Conservation (phyloP, 2,888 invertebrate species). For the Acanthococcus lagerstroemiae region DNA sequence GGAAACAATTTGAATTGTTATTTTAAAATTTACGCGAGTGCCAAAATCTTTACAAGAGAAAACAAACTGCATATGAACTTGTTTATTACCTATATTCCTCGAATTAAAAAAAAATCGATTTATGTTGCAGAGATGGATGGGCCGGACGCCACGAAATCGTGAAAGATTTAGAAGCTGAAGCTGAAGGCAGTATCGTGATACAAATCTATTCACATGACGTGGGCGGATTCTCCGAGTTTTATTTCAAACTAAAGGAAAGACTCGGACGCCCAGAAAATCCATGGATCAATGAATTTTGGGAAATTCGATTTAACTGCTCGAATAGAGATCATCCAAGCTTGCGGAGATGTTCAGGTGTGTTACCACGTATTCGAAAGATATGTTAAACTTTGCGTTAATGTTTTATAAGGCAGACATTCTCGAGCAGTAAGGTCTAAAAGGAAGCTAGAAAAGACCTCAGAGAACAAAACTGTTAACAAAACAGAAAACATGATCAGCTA, state of each 20-base stretch:
- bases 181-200: conserved; percentile 61
- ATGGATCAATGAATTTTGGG: conserved; percentile 69
- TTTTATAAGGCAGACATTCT: too few relatives aligned
- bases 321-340: conserved; percentile 32
- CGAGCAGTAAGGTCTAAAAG: too few relatives aligned
- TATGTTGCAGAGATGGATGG: conserved; percentile 70
- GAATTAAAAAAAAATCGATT: neutral
- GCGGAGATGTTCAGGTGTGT: conserved; percentile 29
- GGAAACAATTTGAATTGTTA: too few relatives aligned
- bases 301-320: conserved; percentile 56
- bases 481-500: too few relatives aligned
- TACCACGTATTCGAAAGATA: too few relatives aligned
- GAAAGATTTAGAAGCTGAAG: conserved; percentile 53
- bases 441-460: too few relatives aligned
- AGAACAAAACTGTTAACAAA: too few relatives aligned
- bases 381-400: too few relatives aligned
- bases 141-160: conserved; percentile 65
- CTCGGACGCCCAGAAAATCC: conserved; percentile 52
- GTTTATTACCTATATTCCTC: neutral
- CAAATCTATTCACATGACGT: conserved; percentile 64
- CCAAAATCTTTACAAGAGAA: too few relatives aligned
- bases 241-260: conserved; percentile 53
- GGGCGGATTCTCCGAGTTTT: conserved; percentile 54
- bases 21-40: neutral
- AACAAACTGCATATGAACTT: too few relatives aligned